Base-by-base conservation (phyloP, 1,140 invertebrate genomes). In the Stegodyphus dumicola region DNA sequence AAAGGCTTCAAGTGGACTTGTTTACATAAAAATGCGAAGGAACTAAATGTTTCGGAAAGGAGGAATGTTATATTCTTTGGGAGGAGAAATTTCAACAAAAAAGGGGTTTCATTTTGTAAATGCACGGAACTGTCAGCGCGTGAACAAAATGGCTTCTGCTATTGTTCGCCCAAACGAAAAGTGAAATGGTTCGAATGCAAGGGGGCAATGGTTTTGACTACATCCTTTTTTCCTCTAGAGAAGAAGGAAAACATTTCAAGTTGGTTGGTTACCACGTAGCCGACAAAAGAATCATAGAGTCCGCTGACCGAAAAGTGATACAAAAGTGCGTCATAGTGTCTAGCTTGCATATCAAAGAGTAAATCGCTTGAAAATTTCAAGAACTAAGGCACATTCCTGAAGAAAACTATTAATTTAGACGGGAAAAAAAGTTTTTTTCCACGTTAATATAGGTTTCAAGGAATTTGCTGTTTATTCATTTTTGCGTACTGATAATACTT, bases 21-120 rank as follows among this genome's bases (percentile, higher is more conserved):
- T 60, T 60, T 60, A 60, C 56, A 60, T 60, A 60, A 75, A 56
- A 75, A 75, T 18, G 7, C 73, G 51, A 56, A 0, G 10, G 56
- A 75, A 75, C 49, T 75, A 75, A 83, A 83, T 83, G 80, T 83
- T 83, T 83, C 53, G 80, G 80, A 83, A 83, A 67, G 67, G 5
- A n/a, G 71, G 64, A 83, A 83, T 75, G 80, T 75, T 60, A 74
- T 70, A 48, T 51, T 65, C 66, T 75, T 56, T 18, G 60, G 48
- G 15, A 18, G 33, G 60, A 53, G 51, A 51, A 66, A 67, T 33
- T 33, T 33, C 33, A 33, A 33, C 33, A 33, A 56, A n/a, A 75
- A 83, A 13, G 75, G 71, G 54, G 48, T 71, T 83, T 83, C 56
- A 83, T 83, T 83, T 83, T 75, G 53, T 75, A 75, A 83, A 71